A percentile compares a stretch with the other conserved stretches of the same genome.
phyloP scores from a whole-genome alignment of 2,113 vertebrate genomes.

The Neodontobutis hainanensis region DNA sequence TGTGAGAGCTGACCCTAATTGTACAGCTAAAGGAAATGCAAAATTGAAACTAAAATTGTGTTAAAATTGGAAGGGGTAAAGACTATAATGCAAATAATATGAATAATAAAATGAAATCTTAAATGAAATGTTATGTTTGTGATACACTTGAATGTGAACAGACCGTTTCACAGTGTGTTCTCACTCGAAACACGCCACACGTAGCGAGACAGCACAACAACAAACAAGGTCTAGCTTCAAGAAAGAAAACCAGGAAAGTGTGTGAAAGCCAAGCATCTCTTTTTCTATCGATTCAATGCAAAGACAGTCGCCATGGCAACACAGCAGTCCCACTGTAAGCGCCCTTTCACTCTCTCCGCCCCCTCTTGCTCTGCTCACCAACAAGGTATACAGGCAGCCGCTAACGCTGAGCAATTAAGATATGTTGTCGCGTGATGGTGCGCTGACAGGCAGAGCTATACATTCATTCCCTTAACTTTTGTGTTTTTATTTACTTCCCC shows the following conservation, averaged over 20 bases:
- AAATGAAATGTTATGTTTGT: neutral
- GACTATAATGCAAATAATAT: no score
- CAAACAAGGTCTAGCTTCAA: conserved; percentile 20
- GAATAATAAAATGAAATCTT: no score
- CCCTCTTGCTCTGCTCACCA: conserved; percentile 60
- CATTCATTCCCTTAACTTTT: neutral
- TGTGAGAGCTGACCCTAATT: no score
- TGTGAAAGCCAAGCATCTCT: conserved; percentile 58
- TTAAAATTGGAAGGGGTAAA: no score
- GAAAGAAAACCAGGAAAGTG: conserved; percentile 26
- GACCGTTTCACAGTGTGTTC: neutral
- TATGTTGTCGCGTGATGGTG: conserved; percentile 33
- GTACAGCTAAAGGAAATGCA: no score
- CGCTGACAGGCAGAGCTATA: conserved; percentile 10
- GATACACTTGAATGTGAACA: neutral
- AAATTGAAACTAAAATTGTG: no score
- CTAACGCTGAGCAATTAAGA: conserved; percentile 31
- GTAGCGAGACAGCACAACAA: conserved; percentile 5
- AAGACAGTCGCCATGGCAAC: conserved; percentile 82
- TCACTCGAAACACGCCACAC: neutral
- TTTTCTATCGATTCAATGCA: conserved; percentile 75
- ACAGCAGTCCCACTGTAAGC: conserved; percentile 72
- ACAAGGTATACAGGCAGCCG: conserved; percentile 53
- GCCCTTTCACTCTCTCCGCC: conserved; percentile 67
- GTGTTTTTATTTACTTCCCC: neutral